Base-by-base conservation (phyloP, 2,888 invertebrate genomes). In the Ochropleura leucogaster region DNA sequence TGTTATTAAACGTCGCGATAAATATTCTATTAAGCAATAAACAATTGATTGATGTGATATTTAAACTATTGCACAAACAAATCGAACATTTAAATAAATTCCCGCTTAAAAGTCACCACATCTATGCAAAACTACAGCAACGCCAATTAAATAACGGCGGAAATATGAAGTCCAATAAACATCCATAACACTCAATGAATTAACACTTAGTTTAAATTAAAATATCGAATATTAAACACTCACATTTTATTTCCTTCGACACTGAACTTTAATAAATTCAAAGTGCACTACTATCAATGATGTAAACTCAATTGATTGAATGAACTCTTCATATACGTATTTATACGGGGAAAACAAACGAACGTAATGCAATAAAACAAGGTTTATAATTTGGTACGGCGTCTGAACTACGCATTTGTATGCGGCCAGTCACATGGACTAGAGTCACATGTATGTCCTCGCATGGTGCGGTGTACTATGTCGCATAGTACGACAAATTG, bases 231-330 rank as follows among this genome's bases (percentile, higher is more conserved):
- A 69, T 60, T 30, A 70, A 64, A 68, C 70, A 84, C 83, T 84
- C 79, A 84, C 84, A 63, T 76, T n/a, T 72, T 73, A 74, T 81
- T 78, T 76, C 72, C 66, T 72, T 75, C 55, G 74, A 74, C 72
- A 82, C 72, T 75, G 79, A 72, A 79, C 79, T 82, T 82, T 30
- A 75, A 79, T 79, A 79, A 70, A 75, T 75, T 74, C 68, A 65
- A 67, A 82, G 84, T 83, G 85, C 83, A 83, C 85, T 70, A 72
- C 80, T 85, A 85, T 85, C 80, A 83, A 75, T 80, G 78, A 75
- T 85, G 67, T 77, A 75, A 80, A 85, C 74, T 72, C 62, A 49
- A 78, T 85, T 85, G 87, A 85, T 75, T 77, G 83, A 85, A 83
- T 80, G 78, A 80, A 78, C 74, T 62, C 62, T 77, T 78, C 70